Evolutionary conservation across 2,797 vertebrate species (phyloP).

Genomic region (Adelosebastes latens): DNA sequence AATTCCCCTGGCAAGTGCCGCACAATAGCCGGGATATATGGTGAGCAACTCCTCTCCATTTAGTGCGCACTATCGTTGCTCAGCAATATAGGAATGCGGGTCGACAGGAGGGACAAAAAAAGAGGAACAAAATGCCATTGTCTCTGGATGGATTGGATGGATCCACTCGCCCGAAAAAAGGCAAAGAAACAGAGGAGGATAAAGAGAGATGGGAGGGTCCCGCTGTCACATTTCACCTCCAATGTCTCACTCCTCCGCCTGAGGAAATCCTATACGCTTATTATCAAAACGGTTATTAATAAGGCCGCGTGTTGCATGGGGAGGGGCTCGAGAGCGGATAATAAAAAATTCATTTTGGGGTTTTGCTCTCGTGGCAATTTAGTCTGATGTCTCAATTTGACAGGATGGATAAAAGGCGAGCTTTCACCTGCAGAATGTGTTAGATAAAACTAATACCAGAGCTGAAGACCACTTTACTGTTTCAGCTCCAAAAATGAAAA

Average conservation of each 20-base stretch:
- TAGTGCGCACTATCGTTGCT: slow-evolving; percentile 78
- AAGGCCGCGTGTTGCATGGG: slow-evolving; percentile 66
- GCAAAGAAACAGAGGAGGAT: slow-evolving; percentile 65
- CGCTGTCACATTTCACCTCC: slow-evolving; percentile 83
- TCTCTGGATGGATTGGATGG: slow-evolving; percentile 85
- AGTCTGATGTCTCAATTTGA: slow-evolving; percentile 81
- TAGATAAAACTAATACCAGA: background rate
- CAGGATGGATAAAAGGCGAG: slow-evolving; percentile 18
- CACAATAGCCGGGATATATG: slow-evolving; percentile 67
- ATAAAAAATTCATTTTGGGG: slow-evolving; percentile 70
- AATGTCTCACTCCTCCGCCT: slow-evolving; percentile 83
- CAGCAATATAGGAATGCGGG: slow-evolving; percentile 89
- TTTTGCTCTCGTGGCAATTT: slow-evolving; percentile 68
- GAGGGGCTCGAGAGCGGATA: slow-evolving; percentile 65
- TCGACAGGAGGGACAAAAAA: slow-evolving; percentile 88
- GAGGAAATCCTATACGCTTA: slow-evolving; percentile 78
- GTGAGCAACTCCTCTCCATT: slow-evolving; percentile 85
- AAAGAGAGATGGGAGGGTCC: slow-evolving; percentile 80
- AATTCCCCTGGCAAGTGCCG: slow-evolving; percentile 72
- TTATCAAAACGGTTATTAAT: slow-evolving; percentile 84
- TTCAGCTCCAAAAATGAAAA: background rate
- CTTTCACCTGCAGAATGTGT: slow-evolving; percentile 6
- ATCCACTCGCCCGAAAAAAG: slow-evolving; percentile 82
- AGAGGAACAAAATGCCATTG: slow-evolving; percentile 93
- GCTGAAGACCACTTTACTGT: background rate